A percentile compares a stretch with the other conserved stretches of the same genome.
Evolutionary conservation across 2,113 vertebrate genomes (phyloP).

Genomic region (Aptenodytes patagonicus): DNA sequence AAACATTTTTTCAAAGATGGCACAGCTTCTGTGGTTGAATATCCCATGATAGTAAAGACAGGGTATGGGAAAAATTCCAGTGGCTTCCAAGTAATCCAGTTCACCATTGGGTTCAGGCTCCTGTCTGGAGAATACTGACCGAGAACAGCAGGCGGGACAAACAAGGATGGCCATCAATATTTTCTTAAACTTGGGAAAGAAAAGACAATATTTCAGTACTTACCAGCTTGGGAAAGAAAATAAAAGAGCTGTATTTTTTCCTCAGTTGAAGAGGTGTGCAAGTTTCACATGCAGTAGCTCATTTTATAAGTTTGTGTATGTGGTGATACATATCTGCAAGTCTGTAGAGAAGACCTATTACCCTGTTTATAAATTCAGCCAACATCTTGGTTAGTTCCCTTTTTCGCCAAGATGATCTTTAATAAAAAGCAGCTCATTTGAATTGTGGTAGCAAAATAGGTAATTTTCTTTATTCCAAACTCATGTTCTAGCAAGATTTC

Average conservation of each 20-base stretch:
- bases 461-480: background rate
- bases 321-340: background rate
- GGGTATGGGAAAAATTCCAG: background rate
- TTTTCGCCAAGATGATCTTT: background rate
- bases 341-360: background rate
- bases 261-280: background rate
- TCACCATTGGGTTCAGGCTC: fast-evolving
- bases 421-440: background rate
- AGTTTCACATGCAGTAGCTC: background rate
- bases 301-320: background rate
- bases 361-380: background rate
- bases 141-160: background rate
- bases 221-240: background rate
- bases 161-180: background rate
- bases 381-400: background rate
- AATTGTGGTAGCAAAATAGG: background rate
- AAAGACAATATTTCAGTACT: background rate
- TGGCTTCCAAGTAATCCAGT: background rate
- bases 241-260: background rate
- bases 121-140: background rate
- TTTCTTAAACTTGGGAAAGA: background rate
- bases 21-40: background rate
- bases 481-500: background rate
- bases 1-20: background rate
- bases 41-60: background rate